These are phyloP conservation scores for Wasmannia auropunctata DNA, from an alignment of 1,140 invertebrate genomes.

Conservation along the genomic window DNA sequence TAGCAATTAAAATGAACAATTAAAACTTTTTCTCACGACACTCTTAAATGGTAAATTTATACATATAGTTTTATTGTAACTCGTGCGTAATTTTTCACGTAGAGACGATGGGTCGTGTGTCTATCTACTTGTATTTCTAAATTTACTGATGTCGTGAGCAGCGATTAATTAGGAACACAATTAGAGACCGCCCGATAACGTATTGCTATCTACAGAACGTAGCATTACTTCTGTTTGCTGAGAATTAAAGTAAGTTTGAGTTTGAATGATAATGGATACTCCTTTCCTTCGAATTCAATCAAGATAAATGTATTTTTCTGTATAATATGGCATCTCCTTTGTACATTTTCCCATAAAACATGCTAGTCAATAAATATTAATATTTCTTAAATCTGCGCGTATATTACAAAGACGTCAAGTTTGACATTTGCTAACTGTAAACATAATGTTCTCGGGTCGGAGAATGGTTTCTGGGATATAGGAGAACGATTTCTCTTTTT, in stretches of 20 bases:
- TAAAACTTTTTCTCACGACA: neutral
- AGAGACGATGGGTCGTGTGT: neutral
- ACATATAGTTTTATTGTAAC: neutral
- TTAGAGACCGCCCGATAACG: neutral
- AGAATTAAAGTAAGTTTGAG: conserved; percentile 1
- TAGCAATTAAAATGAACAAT: neutral
- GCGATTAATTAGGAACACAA: conserved; percentile 9
- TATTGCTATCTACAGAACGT: neutral
- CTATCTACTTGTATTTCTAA: neutral
- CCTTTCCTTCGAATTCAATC: neutral
- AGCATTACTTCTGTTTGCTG: neutral
- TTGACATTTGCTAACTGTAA: neutral
- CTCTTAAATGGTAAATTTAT: neutral
- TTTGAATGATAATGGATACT: neutral
- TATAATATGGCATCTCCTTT: neutral
- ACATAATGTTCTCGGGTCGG: neutral
- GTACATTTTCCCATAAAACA: neutral
- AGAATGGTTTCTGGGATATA: neutral
- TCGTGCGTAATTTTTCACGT: no score
- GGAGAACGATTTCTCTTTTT: neutral
- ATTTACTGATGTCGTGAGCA: neutral
- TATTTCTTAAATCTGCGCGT: neutral
- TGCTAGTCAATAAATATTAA: neutral
- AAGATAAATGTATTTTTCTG: neutral
- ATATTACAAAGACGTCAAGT: neutral